Conservation (phyloP, 2,113 vertebrate species). For the Copsychus sechellarum region DNA sequence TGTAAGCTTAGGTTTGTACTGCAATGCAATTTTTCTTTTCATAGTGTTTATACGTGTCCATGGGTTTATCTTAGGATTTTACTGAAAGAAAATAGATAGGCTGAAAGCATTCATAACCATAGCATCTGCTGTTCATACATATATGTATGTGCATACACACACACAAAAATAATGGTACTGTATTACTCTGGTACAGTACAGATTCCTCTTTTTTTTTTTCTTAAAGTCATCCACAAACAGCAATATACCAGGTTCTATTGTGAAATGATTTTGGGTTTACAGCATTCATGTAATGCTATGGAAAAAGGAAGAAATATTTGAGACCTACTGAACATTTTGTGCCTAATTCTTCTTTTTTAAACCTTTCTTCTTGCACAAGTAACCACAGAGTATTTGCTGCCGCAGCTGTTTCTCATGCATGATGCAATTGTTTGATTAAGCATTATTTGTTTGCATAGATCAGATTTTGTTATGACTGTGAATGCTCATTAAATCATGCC, state of each 20-base stretch:
- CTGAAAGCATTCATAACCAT: not conserved
- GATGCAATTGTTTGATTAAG: conserved; percentile 44
- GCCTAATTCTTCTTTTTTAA: not conserved
- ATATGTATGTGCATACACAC: not conserved
- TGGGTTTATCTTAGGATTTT: not conserved
- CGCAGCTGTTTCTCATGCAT: conserved; percentile 21
- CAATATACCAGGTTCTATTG: not conserved
- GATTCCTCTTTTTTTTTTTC: not conserved
- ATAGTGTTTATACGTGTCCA: not conserved
- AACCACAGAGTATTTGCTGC: conserved; percentile 23
- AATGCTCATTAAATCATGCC: not conserved
- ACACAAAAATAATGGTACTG: not conserved
- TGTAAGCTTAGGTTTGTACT: not conserved
- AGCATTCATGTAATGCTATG: not conserved
- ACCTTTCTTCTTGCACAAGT: not conserved
- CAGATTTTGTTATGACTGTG: not conserved
- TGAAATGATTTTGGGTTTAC: not conserved
- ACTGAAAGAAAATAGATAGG: not conserved
- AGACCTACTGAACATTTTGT: conserved; percentile 1
- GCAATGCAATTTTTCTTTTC: not conserved
- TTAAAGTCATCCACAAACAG: not conserved
- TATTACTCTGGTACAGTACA: not conserved
- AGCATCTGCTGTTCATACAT: not conserved
- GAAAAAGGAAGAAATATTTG: not conserved
- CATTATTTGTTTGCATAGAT: conserved; percentile 41